Evolutionary conservation across 1,140 invertebrate species (phyloP).

Genomic region (Scylla paramamosain): DNA sequence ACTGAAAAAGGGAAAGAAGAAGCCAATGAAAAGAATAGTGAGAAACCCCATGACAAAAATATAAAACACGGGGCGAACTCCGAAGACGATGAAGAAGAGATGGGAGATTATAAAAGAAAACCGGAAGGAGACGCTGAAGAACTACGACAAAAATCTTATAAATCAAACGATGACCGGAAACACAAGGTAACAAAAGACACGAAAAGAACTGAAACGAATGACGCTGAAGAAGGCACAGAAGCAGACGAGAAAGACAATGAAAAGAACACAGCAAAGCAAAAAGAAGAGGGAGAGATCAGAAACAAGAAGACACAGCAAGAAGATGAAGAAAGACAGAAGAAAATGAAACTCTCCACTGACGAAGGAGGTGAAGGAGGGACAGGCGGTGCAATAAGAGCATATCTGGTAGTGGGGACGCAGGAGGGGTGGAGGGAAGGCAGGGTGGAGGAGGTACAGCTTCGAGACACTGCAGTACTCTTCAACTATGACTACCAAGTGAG

Average conservation of each 20-base stretch:
- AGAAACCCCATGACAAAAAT: no score
- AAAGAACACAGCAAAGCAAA: background rate
- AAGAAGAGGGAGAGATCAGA: background rate
- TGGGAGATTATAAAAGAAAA: background rate
- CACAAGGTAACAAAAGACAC: background rate
- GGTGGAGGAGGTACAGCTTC: conserved; percentile 45
- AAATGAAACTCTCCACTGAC: background rate
- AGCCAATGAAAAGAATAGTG: no score
- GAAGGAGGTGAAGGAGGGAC: background rate
- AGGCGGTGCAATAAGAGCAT: background rate
- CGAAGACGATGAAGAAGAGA: background rate
- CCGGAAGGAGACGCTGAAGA: background rate
- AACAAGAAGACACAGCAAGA: background rate
- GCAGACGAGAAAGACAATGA: background rate
- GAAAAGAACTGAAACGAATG: background rate
- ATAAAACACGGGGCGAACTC: no score
- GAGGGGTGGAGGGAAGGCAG: conserved; percentile 4
- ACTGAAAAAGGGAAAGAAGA: background rate
- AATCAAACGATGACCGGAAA: no score
- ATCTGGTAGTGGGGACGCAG: conserved; percentile 40
- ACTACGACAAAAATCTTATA: no score
- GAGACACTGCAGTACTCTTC: background rate
- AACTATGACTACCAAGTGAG: conserved; percentile 7
- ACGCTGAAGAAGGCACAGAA: background rate
- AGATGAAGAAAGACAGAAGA: background rate